phyloP scores from a whole-genome alignment of 2,888 invertebrate genomes.

The Ligdia adustata region DNA sequence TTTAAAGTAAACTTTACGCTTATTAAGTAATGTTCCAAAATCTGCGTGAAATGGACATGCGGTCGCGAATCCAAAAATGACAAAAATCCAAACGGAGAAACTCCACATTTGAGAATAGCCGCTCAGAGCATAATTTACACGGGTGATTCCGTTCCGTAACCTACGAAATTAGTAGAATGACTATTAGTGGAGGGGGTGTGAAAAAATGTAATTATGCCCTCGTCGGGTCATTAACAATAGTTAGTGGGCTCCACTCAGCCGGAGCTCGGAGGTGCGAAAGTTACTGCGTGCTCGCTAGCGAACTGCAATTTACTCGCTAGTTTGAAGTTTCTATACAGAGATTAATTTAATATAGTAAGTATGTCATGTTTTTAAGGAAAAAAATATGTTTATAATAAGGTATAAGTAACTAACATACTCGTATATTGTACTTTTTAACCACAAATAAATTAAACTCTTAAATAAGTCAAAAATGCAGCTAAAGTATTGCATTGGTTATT shows the following conservation, averaged over 20 bases:
- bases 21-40: too few species aligned
- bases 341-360: too few species aligned
- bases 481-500: too few species aligned
- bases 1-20: too few species aligned
- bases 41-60: too few species aligned
- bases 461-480: too few species aligned
- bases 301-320: constrained; percentile 39
- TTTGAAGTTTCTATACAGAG: constrained; percentile 25
- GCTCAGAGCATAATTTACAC: constrained; percentile 33
- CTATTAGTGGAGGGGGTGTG: constrained; percentile 65
- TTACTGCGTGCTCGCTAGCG: constrained; percentile 40
- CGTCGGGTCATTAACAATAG: constrained; percentile 78
- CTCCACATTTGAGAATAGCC: constrained; percentile 1
- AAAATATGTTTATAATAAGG: too few species aligned
- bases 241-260: constrained; percentile 51
- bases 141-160: constrained; percentile 50
- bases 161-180: constrained; percentile 74
- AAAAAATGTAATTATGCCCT: constrained; percentile 79
- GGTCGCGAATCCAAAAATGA: not conserved
- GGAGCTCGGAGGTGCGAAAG: constrained; percentile 40
- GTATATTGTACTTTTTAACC: too few species aligned
- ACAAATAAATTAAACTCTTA: too few species aligned
- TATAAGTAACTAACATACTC: too few species aligned
- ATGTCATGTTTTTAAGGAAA: too few species aligned
- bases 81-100: not conserved